Percentiles rank a stretch among this genome's conserved stretches.
Conservation (phyloP, 2,888 invertebrate species). For the Fissipunctia ypsillon region DNA sequence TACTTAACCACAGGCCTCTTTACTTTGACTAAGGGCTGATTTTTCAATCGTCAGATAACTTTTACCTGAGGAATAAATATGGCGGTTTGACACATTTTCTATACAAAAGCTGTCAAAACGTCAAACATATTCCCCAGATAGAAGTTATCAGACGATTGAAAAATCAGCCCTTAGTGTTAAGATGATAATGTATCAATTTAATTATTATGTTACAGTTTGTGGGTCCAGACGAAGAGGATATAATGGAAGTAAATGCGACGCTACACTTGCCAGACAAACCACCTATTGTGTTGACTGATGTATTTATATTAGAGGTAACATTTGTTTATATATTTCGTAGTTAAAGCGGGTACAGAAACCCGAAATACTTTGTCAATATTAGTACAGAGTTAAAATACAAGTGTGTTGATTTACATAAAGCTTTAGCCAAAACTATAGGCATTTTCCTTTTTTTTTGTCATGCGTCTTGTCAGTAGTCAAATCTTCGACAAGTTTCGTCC, state of each 20-base stretch:
- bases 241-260: conserved; percentile 85
- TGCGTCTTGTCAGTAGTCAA: not conserved
- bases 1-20: too few species aligned
- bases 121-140: too few species aligned
- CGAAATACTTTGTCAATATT: not conserved
- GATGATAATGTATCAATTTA: not conserved
- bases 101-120: too few species aligned
- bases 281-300: conserved; percentile 86
- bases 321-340: not conserved
- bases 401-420: not conserved
- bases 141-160: too few species aligned
- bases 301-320: conserved; percentile 85
- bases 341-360: not conserved
- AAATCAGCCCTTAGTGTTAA: not conserved
- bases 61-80: too few species aligned
- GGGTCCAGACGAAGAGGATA: conserved; percentile 83
- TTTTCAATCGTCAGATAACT: too few species aligned
- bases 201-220: conserved; percentile 77
- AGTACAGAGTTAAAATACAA: not conserved
- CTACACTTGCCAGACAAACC: conserved; percentile 83
- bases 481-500: not conserved
- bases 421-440: not conserved
- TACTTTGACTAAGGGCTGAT: too few species aligned
- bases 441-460: too few species aligned
- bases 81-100: too few species aligned